Evolutionary conservation across 1,140 invertebrate species (phyloP), one percentile per base, ranked within the genome.

Genomic region (Coptotermes formosanus): DNA sequence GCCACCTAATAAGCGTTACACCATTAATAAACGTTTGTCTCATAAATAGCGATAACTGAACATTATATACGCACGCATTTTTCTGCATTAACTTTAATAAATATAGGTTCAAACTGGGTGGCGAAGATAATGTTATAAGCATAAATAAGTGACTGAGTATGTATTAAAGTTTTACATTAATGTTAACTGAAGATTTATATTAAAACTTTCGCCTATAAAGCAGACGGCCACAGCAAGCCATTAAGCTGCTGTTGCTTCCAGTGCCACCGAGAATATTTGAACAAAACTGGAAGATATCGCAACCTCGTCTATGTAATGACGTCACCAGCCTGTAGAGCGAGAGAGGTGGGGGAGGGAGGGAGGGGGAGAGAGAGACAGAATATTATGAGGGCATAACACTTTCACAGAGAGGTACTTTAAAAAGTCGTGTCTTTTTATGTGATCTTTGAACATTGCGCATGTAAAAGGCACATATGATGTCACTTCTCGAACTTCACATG

Each of bases 21-120:
- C 25, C 64, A 30, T 30, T 25, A 30, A 75, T 6, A 8, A 75
- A 64, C 11, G 64, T 75, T 75, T 75, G 14, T 75, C 64, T 75
- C 64, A 75, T 75, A 75, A 75, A 75, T 75, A 75, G 25, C 16
- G n/a, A 75, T 75, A 75, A 75, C n/a, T n/a, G 25, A 75, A n/a
- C 7, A 30, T 3, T 30, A 30, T 75, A 16, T 75, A 16, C 14
- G 14, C n/a, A 23, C 14, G 55, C 21, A 75, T 75, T 11, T 11
- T 75, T 8, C n/a, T 75, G 8, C 7, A 75, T 75, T 75, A 75
- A 12, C 25, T 25, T 30, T 75, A 75, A 75, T 75, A 75, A 75
- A 75, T 75, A 16, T 75, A 9, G 25, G 64, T 75, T 25, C 25
- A 75, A 30, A 25, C 3, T 75, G 64, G 64, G n/a, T 14, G 4